Percentiles rank a stretch among this genome's conserved stretches.
phyloP scores from a whole-genome alignment of 1,140 invertebrate genomes.

The Propsilocerus akamusi region DNA sequence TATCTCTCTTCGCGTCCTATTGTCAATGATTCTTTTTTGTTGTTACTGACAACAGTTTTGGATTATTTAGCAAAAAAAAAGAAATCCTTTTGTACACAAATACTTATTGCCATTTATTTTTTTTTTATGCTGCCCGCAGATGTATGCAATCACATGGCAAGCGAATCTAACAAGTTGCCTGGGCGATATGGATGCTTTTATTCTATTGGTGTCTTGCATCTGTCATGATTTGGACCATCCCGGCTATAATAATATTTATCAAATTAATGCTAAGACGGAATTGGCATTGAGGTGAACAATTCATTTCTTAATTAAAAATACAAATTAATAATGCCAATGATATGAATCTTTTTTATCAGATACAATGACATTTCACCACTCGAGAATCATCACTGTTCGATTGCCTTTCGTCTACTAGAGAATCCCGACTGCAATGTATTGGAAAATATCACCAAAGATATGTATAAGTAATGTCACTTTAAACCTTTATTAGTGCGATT shows the following conservation, averaged over 20 bases:
- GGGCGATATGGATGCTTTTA: slow-evolving; percentile 54
- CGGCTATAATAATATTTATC: slow-evolving; percentile 78
- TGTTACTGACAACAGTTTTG: neutral
- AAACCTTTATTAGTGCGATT: too few relatives aligned
- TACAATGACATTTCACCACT: slow-evolving; percentile 81
- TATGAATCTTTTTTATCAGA: slow-evolving; percentile 12
- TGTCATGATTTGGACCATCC: slow-evolving; percentile 87
- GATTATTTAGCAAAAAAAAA: too few relatives aligned
- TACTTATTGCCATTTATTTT: neutral
- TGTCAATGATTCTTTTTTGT: too few relatives aligned
- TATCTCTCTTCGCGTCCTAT: too few relatives aligned
- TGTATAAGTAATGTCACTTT: slow-evolving; percentile 30
- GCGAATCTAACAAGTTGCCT: slow-evolving; percentile 48
- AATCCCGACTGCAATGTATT: slow-evolving; percentile 62
- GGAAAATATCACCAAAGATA: slow-evolving; percentile 39
- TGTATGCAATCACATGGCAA: slow-evolving; percentile 69
- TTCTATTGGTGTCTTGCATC: slow-evolving; percentile 65
- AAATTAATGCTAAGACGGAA: slow-evolving; percentile 74
- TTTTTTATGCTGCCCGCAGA: slow-evolving; percentile 30
- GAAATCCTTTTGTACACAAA: neutral
- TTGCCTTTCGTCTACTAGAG: slow-evolving; percentile 64
- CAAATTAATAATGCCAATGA: neutral
- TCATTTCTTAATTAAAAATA: neutral
- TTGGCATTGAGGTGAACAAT: slow-evolving; percentile 42
- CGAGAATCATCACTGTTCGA: slow-evolving; percentile 79